Percentiles rank a stretch among this genome's conserved stretches.
Evolutionary conservation across 2,113 vertebrate species (phyloP).

Genomic region (Calonectris borealis): DNA sequence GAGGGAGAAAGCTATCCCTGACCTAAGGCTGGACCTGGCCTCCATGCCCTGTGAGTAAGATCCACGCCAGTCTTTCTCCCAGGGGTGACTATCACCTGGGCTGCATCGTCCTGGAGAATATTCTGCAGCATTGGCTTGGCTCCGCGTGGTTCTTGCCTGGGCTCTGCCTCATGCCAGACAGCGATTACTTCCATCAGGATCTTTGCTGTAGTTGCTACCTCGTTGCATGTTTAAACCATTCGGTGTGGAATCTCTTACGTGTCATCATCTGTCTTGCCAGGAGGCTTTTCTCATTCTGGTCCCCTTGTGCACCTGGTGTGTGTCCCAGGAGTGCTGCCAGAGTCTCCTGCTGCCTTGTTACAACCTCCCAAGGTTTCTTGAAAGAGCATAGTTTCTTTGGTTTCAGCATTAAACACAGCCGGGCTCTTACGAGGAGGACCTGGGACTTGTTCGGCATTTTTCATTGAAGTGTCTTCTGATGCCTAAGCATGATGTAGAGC

Average conservation of each 20-base stretch:
- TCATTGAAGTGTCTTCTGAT: neutral
- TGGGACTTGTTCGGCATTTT: neutral
- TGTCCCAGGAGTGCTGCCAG: neutral
- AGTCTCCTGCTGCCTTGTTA: neutral
- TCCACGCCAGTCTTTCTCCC: neutral
- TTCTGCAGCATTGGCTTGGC: neutral
- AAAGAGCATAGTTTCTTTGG: neutral
- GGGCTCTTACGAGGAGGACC: neutral
- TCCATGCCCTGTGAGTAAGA: neutral
- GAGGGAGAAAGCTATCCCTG: neutral
- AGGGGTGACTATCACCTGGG: neutral
- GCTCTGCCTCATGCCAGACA: neutral
- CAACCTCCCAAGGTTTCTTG: neutral
- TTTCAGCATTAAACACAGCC: neutral
- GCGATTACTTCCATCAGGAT: neutral
- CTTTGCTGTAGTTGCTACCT: neutral
- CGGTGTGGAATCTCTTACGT: neutral
- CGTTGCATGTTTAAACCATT: neutral
- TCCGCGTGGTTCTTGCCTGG: neutral
- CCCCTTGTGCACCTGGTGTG: neutral
- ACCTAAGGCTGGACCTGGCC: neutral
- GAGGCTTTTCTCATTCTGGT: neutral
- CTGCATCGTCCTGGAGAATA: neutral
- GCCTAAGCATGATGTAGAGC: neutral
- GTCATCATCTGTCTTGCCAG: neutral